Evolutionary conservation across 2,797 vertebrate genomes (phyloP), one percentile per base, ranked within the genome.

Genomic region (Chiroxiphia lanceolata): DNA sequence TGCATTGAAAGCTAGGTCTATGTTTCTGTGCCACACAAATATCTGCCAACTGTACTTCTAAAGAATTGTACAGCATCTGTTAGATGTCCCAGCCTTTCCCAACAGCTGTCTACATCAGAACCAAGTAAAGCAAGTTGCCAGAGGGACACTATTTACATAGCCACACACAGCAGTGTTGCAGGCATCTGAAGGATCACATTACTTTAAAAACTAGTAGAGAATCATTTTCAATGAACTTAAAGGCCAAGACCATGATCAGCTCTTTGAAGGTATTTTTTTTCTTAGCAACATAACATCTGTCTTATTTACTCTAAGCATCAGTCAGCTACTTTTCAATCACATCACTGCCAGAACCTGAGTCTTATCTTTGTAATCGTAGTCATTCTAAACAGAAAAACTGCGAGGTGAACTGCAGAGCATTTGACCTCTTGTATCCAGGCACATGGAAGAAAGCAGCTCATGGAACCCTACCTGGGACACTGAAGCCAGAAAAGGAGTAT

Each of bases 191-290:
- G 54, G 89, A 94, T 89, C 68, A 50, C 50, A 45, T 85, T 88
- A 86, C 82, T 80, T 82, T 74, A 94, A 80, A 92, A 91, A 94
- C 61, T 40, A 60, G 13, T 48, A 72, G 48, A 87, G 34, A 91
- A 87, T 60, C 0, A 65, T 54, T 82, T 88, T 54, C 8, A 11
- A 60, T 42, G 13, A 90, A 90, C 77, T 70, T 60, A 70, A 91
- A 85, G 44, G 77, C 76, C 60, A 94, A 64, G 44, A 91, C 25
- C 38, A 83, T 6, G 25, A 91, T 67, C 44, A 63, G 51, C 56
- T 79, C 84, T 84, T 82, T 91, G 78, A 94, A 94, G 7, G 1
- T 26, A 0, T 17, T 68, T 72, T 77, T 90, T 51, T n/a, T 9
- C 21, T 33, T 36, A 70, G 47, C 31, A 88, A 79, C 14, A 17